Conservation (phyloP, 2,797 vertebrate genomes). For the Carduelis carduelis region DNA sequence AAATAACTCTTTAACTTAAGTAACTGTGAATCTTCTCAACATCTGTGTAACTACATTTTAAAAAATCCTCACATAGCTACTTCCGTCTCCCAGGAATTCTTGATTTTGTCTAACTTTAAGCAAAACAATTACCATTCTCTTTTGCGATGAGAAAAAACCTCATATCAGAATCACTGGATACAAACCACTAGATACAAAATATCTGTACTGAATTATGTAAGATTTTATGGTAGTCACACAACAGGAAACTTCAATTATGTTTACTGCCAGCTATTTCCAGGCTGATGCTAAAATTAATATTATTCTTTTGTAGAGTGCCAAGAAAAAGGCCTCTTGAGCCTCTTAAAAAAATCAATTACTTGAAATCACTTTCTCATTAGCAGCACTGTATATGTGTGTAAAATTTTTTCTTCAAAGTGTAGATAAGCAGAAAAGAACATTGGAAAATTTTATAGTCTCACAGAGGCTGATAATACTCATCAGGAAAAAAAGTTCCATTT, state of each 20-base stretch:
- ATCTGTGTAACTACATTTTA: slow-evolving; percentile 22
- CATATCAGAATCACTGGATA: not conserved
- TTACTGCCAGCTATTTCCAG: slow-evolving; percentile 3
- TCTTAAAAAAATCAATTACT: not conserved
- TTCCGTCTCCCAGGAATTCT: not conserved
- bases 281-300: slow-evolving; percentile 25
- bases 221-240: not conserved
- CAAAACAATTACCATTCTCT: not conserved
- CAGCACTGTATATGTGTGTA: not conserved
- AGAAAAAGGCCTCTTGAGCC: not conserved
- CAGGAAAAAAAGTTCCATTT: not conserved
- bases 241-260: slow-evolving; percentile 23
- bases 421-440: not conserved
- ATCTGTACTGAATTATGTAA: not conserved
- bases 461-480: not conserved
- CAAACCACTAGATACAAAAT: not conserved
- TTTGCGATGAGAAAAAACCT: not conserved
- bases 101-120: not conserved
- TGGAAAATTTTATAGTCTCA: not conserved
- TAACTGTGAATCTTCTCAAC: slow-evolving; percentile 61
- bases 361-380: not conserved
- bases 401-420: not conserved
- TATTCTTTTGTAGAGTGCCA: not conserved
- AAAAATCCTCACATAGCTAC: not conserved
- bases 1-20: slow-evolving; percentile 71